Conservation (phyloP, 1,140 invertebrate genomes). For the Lordiphosa stackelbergi region DNA sequence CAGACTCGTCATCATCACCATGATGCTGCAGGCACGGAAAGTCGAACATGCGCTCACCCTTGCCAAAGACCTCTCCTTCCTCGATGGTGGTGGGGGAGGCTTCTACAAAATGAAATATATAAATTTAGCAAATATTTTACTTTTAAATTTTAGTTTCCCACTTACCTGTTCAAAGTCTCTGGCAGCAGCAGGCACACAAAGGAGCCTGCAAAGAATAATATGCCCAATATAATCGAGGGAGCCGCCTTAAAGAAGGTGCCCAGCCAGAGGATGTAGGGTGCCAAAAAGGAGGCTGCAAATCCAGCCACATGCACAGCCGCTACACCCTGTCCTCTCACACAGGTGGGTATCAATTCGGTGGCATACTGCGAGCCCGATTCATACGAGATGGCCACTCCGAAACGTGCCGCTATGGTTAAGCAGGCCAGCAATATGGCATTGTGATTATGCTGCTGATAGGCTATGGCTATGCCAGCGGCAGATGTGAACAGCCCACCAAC, state of each 20-base stretch:
- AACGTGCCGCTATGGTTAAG: constrained; percentile 81
- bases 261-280: constrained; percentile 79
- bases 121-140: neutral
- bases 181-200: constrained; percentile 80
- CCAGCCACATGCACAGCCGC: constrained; percentile 80
- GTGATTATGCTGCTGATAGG: constrained; percentile 70
- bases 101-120: constrained; percentile 48
- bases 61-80: constrained; percentile 82
- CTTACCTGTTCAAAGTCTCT: constrained; percentile 80
- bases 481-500: constrained; percentile 79
- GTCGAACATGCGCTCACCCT: constrained; percentile 80
- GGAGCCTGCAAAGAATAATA: constrained; percentile 79
- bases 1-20: constrained; percentile 54
- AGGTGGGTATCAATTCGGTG: constrained; percentile 83
- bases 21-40: constrained; percentile 77
- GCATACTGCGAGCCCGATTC: constrained; percentile 83
- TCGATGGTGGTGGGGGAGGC: constrained; percentile 81
- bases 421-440: constrained; percentile 76
- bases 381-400: constrained; percentile 83
- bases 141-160: neutral
- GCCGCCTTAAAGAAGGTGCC: constrained; percentile 79
- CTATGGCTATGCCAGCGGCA: constrained; percentile 72
- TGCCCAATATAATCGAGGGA: constrained; percentile 79
- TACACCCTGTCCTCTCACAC: constrained; percentile 81
- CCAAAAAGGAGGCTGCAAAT: constrained; percentile 80